phyloP scores from a whole-genome alignment of 2,888 invertebrate genomes.

The Metellina segmentata region DNA sequence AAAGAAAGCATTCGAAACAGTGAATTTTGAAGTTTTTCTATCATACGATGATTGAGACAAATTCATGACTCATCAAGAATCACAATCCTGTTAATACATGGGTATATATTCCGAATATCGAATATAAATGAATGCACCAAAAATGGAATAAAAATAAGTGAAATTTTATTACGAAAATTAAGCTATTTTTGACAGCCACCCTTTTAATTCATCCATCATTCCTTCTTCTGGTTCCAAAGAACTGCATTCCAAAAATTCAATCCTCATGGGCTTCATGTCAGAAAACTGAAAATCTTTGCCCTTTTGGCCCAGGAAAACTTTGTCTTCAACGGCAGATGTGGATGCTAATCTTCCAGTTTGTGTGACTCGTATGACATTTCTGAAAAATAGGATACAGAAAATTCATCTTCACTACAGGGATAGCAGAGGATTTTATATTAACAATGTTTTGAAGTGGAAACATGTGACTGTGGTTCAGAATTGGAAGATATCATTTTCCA shows the following conservation, averaged over 20 bases:
- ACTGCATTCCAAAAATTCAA: slow-evolving; percentile 83
- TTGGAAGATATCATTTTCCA: too few relatives aligned
- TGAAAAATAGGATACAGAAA: slow-evolving; percentile 81
- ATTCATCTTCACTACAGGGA: neutral
- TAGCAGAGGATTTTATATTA: too few relatives aligned
- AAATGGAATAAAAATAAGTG: neutral
- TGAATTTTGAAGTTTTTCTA: too few relatives aligned
- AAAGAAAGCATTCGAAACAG: too few relatives aligned
- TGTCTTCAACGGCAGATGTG: slow-evolving; percentile 85
- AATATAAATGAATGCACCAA: neutral
- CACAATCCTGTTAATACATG: too few relatives aligned
- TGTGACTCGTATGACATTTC: slow-evolving; percentile 91
- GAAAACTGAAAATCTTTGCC: slow-evolving; percentile 92
- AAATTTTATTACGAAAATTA: slow-evolving; percentile 47
- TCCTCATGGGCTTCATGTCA: slow-evolving; percentile 85
- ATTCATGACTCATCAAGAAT: too few relatives aligned
- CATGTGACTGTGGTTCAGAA: too few relatives aligned
- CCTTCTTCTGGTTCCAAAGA: slow-evolving; percentile 78
- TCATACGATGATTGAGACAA: too few relatives aligned
- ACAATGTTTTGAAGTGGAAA: too few relatives aligned
- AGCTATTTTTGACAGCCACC: slow-evolving; percentile 74
- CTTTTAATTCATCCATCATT: slow-evolving; percentile 33
- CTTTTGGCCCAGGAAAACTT: slow-evolving; percentile 86
- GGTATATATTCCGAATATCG: too few relatives aligned
- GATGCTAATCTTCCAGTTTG: slow-evolving; percentile 90